Evolutionary conservation across 2,888 invertebrate genomes (phyloP).

Genomic region (Apoda limacodes): DNA sequence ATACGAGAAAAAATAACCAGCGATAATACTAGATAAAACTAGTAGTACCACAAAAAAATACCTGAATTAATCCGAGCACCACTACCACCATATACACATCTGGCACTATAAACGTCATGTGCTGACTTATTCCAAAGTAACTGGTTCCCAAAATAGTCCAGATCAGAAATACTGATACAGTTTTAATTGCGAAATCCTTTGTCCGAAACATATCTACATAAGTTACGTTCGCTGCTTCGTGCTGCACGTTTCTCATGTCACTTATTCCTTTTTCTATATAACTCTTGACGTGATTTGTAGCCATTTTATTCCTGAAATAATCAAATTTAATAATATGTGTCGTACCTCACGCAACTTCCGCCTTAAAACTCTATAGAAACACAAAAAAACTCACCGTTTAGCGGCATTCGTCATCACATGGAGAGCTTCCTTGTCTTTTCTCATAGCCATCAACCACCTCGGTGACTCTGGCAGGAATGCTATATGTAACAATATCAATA

Average conservation of each 20-base stretch:
- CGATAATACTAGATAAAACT: no score
- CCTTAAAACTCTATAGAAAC: no score
- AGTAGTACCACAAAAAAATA: constrained; percentile 20
- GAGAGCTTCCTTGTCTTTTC: constrained; percentile 28
- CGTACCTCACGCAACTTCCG: no score
- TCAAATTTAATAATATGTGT: no score
- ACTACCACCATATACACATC: constrained; percentile 31
- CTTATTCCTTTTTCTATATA: constrained; percentile 26
- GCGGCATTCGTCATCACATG: constrained; percentile 32
- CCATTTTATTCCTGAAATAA: constrained; percentile 34
- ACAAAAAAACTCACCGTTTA: constrained; percentile 28
- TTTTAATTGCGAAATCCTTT: constrained; percentile 25
- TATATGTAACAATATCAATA: constrained; percentile 24
- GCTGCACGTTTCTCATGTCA: constrained; percentile 23
- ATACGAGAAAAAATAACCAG: no score
- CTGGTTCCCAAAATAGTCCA: constrained; percentile 33
- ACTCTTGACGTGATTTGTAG: constrained; percentile 25
- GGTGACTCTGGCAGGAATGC: constrained; percentile 40
- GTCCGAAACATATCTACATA: constrained; percentile 34
- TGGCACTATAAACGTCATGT: constrained; percentile 28
- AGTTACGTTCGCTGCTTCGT: constrained; percentile 19
- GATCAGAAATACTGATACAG: constrained; percentile 23
- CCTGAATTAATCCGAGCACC: constrained; percentile 34
- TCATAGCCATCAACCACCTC: constrained; percentile 38
- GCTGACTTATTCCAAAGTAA: constrained; percentile 38